phyloP scores from a whole-genome alignment of 2,797 vertebrate species.

The Catharus ustulatus region DNA sequence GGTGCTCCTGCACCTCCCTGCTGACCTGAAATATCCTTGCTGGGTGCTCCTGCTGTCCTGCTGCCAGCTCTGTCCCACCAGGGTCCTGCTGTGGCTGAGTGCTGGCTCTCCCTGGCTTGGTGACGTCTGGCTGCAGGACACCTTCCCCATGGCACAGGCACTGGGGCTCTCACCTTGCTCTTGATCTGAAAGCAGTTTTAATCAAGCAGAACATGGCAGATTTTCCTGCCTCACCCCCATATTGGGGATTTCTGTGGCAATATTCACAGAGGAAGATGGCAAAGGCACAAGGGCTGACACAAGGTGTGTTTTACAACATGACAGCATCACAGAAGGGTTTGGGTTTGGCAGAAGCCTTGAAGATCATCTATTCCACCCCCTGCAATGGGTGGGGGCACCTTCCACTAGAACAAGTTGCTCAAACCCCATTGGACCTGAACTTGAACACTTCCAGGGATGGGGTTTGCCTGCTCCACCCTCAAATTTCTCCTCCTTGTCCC shows the following conservation, averaged over 20 bases:
- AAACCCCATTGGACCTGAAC: not conserved
- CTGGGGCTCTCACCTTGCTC: not conserved
- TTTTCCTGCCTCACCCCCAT: not conserved
- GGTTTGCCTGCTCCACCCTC: not conserved
- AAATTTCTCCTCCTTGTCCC: not conserved
- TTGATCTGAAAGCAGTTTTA: not conserved
- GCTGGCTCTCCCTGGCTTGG: not conserved
- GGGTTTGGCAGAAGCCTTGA: not conserved
- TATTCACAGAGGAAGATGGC: not conserved
- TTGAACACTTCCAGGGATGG: not conserved
- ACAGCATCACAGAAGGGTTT: not conserved
- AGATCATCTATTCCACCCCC: not conserved
- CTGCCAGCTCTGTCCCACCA: not conserved
- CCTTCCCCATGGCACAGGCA: not conserved
- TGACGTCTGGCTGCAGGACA: rapidly evolving
- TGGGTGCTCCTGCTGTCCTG: not conserved
- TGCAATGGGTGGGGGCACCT: not conserved
- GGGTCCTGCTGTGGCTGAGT: not conserved
- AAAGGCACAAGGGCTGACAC: not conserved
- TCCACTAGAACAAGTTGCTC: not conserved
- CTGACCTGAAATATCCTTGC: not conserved
- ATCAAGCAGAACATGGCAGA: not conserved
- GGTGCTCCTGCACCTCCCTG: not conserved
- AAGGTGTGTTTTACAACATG: not conserved
- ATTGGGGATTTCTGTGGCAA: not conserved